A percentile compares a stretch with the other conserved stretches of the same genome.
phyloP scores from a whole-genome alignment of 1,140 invertebrate genomes.

The Fopius arisanus region DNA sequence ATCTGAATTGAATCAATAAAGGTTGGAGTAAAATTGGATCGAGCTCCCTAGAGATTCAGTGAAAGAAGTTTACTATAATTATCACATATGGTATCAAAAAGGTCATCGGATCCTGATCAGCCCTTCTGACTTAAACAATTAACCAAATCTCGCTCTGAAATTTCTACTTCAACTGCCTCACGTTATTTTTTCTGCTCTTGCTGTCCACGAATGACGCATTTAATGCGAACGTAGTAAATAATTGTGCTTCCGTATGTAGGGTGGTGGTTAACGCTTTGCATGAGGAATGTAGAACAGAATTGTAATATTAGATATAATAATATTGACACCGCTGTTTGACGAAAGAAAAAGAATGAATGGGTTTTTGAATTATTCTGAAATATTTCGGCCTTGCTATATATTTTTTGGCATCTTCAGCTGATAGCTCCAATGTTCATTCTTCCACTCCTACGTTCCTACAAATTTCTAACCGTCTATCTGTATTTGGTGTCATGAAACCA shows the following conservation, averaged over 20 bases:
- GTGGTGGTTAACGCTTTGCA: neutral
- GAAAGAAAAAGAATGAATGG: neutral
- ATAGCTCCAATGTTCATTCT: neutral
- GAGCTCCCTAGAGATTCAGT: neutral
- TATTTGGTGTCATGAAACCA: neutral
- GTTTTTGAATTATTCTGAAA: neutral
- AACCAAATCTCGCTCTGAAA: neutral
- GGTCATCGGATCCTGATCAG: neutral
- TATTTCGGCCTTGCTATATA: neutral
- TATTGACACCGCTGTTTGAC: neutral
- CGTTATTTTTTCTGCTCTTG: neutral
- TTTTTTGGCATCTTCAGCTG: neutral
- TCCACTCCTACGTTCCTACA: neutral
- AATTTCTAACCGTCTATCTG: neutral
- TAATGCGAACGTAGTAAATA: neutral
- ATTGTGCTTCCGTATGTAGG: neutral
- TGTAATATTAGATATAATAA: too few species aligned
- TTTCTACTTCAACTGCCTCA: too few species aligned
- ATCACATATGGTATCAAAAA: neutral
- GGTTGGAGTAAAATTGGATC: neutral
- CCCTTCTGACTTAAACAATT: neutral
- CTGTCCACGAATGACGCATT: neutral
- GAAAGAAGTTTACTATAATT: neutral
- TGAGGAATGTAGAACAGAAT: neutral
- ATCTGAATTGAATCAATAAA: neutral